phyloP scores from a whole-genome alignment of 1,140 invertebrate genomes.

The Leptinotarsa texana region DNA sequence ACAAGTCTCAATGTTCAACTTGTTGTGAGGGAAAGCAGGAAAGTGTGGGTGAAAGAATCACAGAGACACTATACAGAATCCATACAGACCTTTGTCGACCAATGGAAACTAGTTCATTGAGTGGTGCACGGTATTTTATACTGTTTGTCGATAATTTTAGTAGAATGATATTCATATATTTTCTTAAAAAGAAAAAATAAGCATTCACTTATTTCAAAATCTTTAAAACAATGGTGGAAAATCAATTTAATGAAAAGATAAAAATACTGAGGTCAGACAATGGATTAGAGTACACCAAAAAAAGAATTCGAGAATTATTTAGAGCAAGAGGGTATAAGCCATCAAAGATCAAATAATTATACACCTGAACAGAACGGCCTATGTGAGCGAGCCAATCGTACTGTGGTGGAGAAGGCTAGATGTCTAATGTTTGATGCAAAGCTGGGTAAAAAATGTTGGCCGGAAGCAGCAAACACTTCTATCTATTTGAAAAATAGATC shows the following conservation, averaged over 20 bases:
- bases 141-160: not conserved
- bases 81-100: not conserved
- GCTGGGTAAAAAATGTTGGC: not conserved
- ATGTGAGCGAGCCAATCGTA: not conserved
- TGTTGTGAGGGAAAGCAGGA: not conserved
- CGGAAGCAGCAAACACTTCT: not conserved
- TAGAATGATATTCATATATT: not conserved
- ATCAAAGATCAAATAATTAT: no score
- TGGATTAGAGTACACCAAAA: not conserved
- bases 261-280: not conserved
- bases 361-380: no score
- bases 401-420: not conserved
- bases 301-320: no score
- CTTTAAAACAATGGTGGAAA: not conserved
- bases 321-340: no score
- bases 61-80: not conserved
- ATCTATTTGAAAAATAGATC: constrained; percentile 7
- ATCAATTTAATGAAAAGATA: not conserved
- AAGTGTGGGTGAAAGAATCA: not conserved
- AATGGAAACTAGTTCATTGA: not conserved
- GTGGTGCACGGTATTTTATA: not conserved
- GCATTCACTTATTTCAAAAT: not conserved
- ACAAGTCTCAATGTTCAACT: not conserved
- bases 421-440: not conserved
- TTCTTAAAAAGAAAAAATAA: not conserved